Evolutionary conservation across 2,797 vertebrate genomes (phyloP).

Genomic region (Novumbra hubbsi): DNA sequence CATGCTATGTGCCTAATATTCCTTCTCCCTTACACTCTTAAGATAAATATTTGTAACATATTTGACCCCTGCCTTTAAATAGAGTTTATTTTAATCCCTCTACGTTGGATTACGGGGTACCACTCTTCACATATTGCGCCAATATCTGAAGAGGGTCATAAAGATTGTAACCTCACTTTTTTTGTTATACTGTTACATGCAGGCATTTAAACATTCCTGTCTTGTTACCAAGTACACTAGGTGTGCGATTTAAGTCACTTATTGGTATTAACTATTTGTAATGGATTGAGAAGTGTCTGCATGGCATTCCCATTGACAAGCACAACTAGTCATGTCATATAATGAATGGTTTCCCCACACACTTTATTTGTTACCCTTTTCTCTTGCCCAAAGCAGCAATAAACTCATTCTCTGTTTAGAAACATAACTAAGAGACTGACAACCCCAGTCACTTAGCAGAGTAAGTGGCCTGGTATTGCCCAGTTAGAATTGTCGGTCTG

Average conservation of each 20-base stretch:
- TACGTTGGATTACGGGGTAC: neutral
- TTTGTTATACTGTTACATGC: neutral
- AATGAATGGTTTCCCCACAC: neutral
- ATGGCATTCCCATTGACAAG: neutral
- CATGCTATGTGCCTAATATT: neutral
- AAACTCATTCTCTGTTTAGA: neutral
- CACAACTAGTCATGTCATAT: neutral
- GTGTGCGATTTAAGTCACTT: neutral
- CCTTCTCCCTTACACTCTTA: neutral
- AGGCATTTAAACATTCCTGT: neutral
- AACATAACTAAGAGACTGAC: neutral
- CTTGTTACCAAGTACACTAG: neutral
- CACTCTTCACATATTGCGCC: neutral
- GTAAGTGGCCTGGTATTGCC: neutral
- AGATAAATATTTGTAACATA: neutral
- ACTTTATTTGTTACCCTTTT: neutral
- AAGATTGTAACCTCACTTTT: neutral
- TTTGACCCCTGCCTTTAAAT: neutral
- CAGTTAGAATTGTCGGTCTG: neutral
- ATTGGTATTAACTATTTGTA: neutral
- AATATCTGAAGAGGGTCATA: neutral
- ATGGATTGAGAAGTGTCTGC: neutral
- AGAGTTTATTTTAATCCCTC: neutral
- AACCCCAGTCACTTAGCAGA: neutral
- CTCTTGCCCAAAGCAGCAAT: neutral